A percentile compares a stretch with the other conserved stretches of the same genome.
These are phyloP conservation scores for Trissoscelio sp. DNA, from an alignment of 2,888 invertebrate genomes.

Conservation along the genomic window DNA sequence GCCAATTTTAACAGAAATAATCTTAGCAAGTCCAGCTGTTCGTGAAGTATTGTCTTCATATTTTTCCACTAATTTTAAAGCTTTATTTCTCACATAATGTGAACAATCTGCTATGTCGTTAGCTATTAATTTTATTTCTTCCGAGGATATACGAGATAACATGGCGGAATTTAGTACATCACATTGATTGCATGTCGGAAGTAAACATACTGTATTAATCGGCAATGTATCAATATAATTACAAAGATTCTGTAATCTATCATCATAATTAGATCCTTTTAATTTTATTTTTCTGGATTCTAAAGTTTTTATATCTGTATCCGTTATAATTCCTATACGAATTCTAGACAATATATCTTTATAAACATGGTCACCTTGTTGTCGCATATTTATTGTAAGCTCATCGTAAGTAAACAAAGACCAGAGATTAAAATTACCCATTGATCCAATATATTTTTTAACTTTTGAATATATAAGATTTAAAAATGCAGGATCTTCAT, in stretches of 20 bases:
- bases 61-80: slow-evolving; percentile 52
- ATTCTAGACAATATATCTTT: slow-evolving; percentile 69
- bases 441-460: slow-evolving; percentile 70
- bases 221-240: slow-evolving; percentile 1
- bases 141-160: slow-evolving; percentile 64
- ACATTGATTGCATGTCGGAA: slow-evolving; percentile 65
- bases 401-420: slow-evolving; percentile 73
- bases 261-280: background rate
- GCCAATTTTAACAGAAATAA: slow-evolving; percentile 31
- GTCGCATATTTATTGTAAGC: slow-evolving; percentile 75
- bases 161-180: slow-evolving; percentile 37
- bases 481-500: slow-evolving; percentile 71
- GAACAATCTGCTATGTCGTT: slow-evolving; percentile 70
- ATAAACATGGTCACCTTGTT: slow-evolving; percentile 70
- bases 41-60: slow-evolving; percentile 55
- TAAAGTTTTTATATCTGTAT: slow-evolving; percentile 30
- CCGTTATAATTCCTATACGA: slow-evolving; percentile 39
- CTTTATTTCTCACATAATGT: slow-evolving; percentile 59
- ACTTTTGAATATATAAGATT: slow-evolving; percentile 67
- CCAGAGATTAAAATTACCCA: slow-evolving; percentile 73
- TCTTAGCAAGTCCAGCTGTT: slow-evolving; percentile 24
- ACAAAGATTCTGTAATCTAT: slow-evolving; percentile 34
- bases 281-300: slow-evolving; percentile 20
- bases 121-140: slow-evolving; percentile 50
- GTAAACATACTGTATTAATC: slow-evolving; percentile 72